A percentile compares a stretch with the other conserved stretches of the same genome.
Evolutionary conservation across 2,113 vertebrate species (phyloP).

Genomic region (Mustela nigripes): DNA sequence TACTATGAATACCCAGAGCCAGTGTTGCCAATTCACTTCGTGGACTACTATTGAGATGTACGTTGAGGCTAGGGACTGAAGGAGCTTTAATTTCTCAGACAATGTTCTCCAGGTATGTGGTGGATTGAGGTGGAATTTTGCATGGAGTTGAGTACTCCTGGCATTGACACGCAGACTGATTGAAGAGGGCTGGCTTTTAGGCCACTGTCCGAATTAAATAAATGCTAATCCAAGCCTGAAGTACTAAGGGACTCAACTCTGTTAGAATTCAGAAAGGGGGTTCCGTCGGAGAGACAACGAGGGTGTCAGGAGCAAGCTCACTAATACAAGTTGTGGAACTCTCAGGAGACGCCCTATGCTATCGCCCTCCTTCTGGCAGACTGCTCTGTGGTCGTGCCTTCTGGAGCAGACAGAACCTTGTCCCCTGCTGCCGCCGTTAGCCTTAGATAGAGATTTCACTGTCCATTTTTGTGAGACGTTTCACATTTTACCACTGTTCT

Average conservation of each 20-base stretch:
- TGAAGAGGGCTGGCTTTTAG: not conserved
- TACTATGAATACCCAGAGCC: not conserved
- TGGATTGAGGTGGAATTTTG: not conserved
- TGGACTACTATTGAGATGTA: not conserved
- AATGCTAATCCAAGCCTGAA: not conserved
- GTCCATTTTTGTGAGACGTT: not conserved
- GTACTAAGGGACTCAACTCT: not conserved
- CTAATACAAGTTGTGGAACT: not conserved
- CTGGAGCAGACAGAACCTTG: not conserved
- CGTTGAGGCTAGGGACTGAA: not conserved
- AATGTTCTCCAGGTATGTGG: not conserved
- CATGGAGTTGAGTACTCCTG: not conserved
- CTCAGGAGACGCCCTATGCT: not conserved
- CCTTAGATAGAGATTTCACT: not conserved
- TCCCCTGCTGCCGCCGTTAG: not conserved
- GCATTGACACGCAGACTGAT: not conserved
- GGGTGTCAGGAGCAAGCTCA: not conserved
- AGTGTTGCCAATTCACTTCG: not conserved
- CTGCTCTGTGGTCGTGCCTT: not conserved
- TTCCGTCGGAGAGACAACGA: not conserved
- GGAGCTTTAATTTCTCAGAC: not conserved
- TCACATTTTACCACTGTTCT: not conserved
- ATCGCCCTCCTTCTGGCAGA: not conserved
- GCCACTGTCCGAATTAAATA: not conserved
- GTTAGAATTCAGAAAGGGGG: not conserved